Percentiles rank a stretch among this genome's conserved stretches.
Conservation (phyloP, 2,113 vertebrate species). For the Parotia lawesii region DNA sequence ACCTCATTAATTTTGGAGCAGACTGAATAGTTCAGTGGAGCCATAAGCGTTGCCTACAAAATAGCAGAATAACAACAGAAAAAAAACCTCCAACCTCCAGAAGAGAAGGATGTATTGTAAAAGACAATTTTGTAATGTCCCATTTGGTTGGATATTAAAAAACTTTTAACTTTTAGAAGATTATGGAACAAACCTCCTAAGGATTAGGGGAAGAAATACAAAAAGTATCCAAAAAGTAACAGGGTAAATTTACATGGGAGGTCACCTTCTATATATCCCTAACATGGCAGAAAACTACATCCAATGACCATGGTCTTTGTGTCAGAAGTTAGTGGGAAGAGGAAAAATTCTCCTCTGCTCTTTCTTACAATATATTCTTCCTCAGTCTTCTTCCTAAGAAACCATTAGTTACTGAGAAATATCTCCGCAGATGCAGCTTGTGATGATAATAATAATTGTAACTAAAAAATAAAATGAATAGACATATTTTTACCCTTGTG, state of each 20-base stretch:
- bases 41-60: neutral
- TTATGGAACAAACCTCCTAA: neutral
- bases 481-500: neutral
- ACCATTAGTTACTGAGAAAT: neutral
- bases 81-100: neutral
- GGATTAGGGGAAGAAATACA: neutral
- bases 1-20: neutral
- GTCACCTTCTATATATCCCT: neutral
- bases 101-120: neutral
- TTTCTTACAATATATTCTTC: neutral
- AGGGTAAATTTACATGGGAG: neutral
- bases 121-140: neutral
- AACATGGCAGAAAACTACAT: neutral
- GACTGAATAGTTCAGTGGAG: neutral
- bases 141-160: neutral
- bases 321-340: neutral
- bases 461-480: neutral
- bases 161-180: neutral
- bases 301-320: neutral
- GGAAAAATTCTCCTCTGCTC: neutral
- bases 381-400: neutral
- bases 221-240: neutral
- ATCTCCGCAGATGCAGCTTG: neutral
- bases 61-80: neutral
- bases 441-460: neutral